These are phyloP conservation scores for Xestia xanthographa DNA, from an alignment of 2,888 invertebrate genomes.

Conservation along the genomic window DNA sequence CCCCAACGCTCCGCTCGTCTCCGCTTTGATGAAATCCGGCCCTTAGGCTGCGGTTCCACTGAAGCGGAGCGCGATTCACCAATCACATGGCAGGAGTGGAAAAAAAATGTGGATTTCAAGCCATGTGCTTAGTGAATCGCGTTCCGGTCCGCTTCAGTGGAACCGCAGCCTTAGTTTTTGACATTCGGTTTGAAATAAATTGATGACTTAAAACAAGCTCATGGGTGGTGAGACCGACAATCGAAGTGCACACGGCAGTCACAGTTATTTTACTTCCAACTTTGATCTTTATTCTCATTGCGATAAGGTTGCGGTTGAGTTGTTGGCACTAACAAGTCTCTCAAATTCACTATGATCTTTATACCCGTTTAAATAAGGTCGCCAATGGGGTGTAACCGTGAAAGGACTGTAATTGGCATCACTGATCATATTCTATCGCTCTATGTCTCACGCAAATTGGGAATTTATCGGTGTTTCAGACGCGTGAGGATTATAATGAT, in stretches of 20 bases:
- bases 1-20: neutral
- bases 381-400: neutral
- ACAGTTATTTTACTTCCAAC: neutral
- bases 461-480: constrained; percentile 5
- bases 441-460: constrained; percentile 19
- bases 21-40: neutral
- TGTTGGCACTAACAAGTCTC: neutral
- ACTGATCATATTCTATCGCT: constrained; percentile 22
- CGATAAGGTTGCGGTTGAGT: neutral
- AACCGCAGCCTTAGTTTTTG: too few species aligned
- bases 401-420: neutral
- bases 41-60: too few species aligned
- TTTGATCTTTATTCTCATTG: neutral
- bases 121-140: too few species aligned
- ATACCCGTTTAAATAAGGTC: neutral
- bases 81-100: too few species aligned
- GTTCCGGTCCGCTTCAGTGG: too few species aligned
- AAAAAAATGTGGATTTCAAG: too few species aligned
- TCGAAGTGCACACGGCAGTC: too few species aligned
- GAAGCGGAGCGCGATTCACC: too few species aligned
- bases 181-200: neutral
- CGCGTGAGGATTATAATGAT: constrained; percentile 27
- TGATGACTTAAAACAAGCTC: neutral
- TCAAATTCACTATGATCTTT: neutral
- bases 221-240: too few species aligned